A percentile compares a stretch with the other conserved stretches of the same genome.
Evolutionary conservation across 2,888 invertebrate species (phyloP).

Genomic region (Eupithecia exiguata): DNA sequence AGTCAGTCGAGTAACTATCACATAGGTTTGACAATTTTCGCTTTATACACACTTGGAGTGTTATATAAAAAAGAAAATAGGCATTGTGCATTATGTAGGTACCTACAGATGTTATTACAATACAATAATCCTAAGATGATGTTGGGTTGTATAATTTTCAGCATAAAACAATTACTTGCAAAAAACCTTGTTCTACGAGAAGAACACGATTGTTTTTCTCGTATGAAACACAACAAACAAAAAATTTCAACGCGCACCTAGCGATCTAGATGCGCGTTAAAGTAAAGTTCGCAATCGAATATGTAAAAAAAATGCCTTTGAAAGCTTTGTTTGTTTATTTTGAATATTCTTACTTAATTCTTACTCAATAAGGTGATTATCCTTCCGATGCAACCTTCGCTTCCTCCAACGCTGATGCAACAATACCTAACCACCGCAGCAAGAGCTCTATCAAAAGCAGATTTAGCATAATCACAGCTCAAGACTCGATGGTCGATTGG

Average conservation of each 20-base stretch:
- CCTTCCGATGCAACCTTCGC: constrained; percentile 53
- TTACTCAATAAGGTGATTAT: background rate
- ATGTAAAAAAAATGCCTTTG: background rate
- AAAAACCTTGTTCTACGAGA: background rate
- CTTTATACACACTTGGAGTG: too few species aligned
- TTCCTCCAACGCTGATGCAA: constrained; percentile 65
- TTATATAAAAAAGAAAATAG: too few species aligned
- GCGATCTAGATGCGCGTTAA: constrained; percentile 17
- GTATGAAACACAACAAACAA: too few species aligned
- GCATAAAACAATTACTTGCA: background rate
- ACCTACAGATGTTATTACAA: too few species aligned
- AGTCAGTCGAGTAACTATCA: too few species aligned
- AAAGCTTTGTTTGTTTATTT: background rate
- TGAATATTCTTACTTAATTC: background rate
- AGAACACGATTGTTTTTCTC: too few species aligned
- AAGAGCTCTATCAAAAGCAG: constrained; percentile 12
- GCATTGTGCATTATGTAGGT: too few species aligned
- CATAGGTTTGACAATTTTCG: too few species aligned
- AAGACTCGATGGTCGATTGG: constrained; percentile 42
- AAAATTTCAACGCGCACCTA: too few species aligned
- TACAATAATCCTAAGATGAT: too few species aligned
- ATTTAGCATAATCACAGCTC: constrained; percentile 32
- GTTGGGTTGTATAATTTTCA: too few species aligned
- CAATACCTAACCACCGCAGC: constrained; percentile 41
- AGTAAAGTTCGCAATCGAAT: background rate